Conservation (phyloP, 2,797 vertebrate species). For the Garrulus glandarius region DNA sequence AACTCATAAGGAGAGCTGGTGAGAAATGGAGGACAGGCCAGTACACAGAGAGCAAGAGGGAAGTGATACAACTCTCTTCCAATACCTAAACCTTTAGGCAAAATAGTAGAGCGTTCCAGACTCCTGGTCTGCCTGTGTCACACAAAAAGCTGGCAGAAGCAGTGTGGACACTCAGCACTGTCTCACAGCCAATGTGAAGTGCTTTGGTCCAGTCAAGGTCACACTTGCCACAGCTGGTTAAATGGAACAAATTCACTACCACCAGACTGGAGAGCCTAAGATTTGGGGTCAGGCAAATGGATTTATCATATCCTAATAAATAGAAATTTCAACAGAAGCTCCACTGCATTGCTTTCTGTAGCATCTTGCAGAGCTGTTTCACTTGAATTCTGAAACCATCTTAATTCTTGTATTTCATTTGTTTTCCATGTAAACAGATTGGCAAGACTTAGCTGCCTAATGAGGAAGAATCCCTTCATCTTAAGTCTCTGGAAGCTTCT, state of each 20-base stretch:
- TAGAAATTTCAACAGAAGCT: neutral
- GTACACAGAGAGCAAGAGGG: neutral
- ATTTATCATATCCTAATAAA: neutral
- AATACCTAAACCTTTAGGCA: neutral
- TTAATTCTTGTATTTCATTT: constrained; percentile 19
- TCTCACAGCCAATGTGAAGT: fast-evolving
- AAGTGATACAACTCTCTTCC: neutral
- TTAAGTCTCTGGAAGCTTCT: neutral
- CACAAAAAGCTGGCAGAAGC: neutral
- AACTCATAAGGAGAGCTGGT: neutral
- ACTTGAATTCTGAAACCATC: constrained; percentile 7
- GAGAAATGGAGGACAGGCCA: neutral
- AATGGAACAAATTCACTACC: neutral
- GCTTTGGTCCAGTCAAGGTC: neutral
- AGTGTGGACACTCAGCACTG: fast-evolving
- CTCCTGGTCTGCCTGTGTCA: neutral
- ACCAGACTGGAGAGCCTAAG: neutral
- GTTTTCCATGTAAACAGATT: constrained; percentile 38
- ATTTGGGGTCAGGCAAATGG: neutral
- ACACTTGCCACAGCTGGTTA: neutral
- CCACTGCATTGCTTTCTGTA: neutral
- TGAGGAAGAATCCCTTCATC: constrained; percentile 32
- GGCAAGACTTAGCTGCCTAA: neutral
- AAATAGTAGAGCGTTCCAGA: neutral
- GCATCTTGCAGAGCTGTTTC: neutral